A percentile compares a stretch with the other conserved stretches of the same genome.
These are phyloP conservation scores for Lucilia cuprina DNA, from an alignment of 1,140 invertebrate species.

Conservation along the genomic window DNA sequence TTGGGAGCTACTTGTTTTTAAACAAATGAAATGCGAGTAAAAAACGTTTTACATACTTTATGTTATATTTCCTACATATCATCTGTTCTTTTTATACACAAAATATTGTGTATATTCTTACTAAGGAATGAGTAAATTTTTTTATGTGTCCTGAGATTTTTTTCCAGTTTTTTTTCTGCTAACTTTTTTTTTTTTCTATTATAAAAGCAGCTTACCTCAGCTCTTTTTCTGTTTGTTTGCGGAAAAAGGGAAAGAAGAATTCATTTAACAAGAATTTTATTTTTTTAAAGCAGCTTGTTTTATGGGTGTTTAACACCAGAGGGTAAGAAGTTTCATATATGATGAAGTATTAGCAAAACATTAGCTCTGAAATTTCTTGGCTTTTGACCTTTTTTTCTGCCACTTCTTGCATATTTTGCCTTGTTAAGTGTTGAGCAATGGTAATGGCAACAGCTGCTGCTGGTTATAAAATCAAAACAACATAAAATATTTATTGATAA, in stretches of 20 bases:
- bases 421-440: background rate
- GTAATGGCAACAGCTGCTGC: background rate
- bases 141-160: conserved; percentile 7
- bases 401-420: background rate
- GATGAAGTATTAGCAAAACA: background rate
- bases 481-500: conserved; percentile 32
- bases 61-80: background rate
- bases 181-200: background rate
- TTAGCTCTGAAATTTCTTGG: conserved; percentile 1
- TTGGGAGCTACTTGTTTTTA: background rate
- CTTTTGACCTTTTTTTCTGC: background rate
- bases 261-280: background rate
- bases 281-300: conserved; percentile 2
- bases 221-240: conserved; percentile 1
- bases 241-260: background rate
- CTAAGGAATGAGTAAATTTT: background rate
- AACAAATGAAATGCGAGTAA: background rate
- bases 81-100: background rate
- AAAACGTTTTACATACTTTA: background rate
- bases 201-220: conserved; percentile 16
- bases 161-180: background rate
- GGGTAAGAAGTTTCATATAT: background rate
- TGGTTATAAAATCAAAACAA: background rate
- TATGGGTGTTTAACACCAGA: background rate
- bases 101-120: background rate